Percentiles rank a stretch among this genome's conserved stretches.
Evolutionary conservation across 2,797 vertebrate species (phyloP).

Genomic region (Sebastes elongatus): DNA sequence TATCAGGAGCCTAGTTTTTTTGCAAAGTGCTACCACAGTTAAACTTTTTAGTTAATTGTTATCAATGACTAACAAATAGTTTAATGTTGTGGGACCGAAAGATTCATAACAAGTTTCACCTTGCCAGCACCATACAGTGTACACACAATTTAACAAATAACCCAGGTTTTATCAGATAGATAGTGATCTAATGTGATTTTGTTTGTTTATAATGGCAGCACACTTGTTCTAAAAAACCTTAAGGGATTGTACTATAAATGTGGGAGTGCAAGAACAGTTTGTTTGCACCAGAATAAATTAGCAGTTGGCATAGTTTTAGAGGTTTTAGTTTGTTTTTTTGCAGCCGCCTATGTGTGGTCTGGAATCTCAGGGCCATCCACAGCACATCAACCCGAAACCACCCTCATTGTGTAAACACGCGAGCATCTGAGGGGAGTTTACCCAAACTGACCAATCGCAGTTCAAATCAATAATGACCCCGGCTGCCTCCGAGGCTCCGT

Average conservation of each 20-base stretch:
- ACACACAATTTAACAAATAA: background rate
- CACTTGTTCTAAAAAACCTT: background rate
- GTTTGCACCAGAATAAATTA: background rate
- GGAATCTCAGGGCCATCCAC: background rate
- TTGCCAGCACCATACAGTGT: background rate
- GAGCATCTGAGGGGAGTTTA: constrained; percentile 19
- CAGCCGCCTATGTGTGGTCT: background rate
- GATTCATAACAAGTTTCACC: background rate
- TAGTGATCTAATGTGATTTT: background rate
- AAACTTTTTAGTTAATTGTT: background rate
- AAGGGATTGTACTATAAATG: background rate
- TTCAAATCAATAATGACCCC: constrained; percentile 39
- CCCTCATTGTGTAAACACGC: background rate
- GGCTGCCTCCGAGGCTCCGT: background rate
- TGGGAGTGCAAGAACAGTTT: background rate
- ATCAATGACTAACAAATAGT: background rate
- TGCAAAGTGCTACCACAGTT: no score
- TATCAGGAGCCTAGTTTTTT: no score
- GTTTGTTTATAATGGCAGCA: background rate
- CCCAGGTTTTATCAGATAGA: background rate
- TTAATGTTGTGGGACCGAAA: background rate
- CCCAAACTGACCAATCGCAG: constrained; percentile 41
- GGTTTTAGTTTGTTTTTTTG: background rate
- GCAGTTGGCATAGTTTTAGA: background rate
- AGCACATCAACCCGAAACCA: background rate